A percentile compares a stretch with the other conserved stretches of the same genome.
Conservation (phyloP, 1,140 invertebrate genomes). For the Adoxophyes honmai region DNA sequence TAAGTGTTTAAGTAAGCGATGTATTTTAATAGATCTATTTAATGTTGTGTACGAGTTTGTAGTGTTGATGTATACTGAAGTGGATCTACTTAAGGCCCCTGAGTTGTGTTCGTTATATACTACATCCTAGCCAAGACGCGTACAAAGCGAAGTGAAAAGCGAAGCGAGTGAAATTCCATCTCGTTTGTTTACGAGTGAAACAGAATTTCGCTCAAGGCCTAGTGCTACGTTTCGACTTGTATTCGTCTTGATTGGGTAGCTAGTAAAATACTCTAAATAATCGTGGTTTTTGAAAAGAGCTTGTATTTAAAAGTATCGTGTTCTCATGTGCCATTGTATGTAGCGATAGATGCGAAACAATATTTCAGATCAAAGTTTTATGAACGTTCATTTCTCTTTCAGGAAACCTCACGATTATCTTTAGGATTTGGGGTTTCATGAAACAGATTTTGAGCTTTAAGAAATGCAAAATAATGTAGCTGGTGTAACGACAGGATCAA, state of each 20-base stretch:
- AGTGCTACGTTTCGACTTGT: no score
- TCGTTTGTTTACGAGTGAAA: no score
- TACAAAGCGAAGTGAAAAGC: no score
- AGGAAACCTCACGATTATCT: slow-evolving; percentile 26
- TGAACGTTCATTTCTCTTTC: slow-evolving; percentile 30
- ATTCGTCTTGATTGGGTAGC: no score
- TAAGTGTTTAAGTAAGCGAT: slow-evolving; percentile 9
- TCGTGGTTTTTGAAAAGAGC: slow-evolving; percentile 20
- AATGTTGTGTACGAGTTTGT: slow-evolving; percentile 8
- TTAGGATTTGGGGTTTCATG: slow-evolving; percentile 28
- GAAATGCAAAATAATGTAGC: not conserved
- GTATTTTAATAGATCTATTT: slow-evolving; percentile 12
- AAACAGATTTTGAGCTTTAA: slow-evolving; percentile 21
- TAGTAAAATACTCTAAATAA: no score
- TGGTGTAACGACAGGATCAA: not conserved
- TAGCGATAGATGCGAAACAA: not conserved
- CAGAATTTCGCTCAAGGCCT: no score
- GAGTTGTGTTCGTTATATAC: no score
- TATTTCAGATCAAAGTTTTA: no score
- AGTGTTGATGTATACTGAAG: slow-evolving; percentile 3
- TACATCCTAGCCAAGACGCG: no score
- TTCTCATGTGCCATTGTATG: slow-evolving; percentile 43
- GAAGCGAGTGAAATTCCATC: no score
- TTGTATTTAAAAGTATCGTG: slow-evolving; percentile 35
- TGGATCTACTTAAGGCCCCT: no score